Evolutionary conservation across 2,888 invertebrate genomes (phyloP).

Genomic region (Habrosyne pyritoides): DNA sequence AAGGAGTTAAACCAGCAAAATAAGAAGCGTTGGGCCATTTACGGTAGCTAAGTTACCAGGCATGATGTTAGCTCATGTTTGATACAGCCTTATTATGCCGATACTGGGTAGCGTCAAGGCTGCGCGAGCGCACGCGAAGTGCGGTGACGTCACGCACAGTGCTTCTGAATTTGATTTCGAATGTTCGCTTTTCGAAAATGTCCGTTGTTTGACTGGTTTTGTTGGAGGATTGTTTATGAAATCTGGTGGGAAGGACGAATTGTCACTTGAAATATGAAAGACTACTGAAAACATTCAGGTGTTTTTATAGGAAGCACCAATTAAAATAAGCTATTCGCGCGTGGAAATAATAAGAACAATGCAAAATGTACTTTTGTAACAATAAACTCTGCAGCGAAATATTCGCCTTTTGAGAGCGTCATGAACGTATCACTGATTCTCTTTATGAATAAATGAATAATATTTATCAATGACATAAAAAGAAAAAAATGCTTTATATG

Average conservation of each 20-base stretch:
- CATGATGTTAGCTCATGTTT: slow-evolving; percentile 20
- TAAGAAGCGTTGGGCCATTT: slow-evolving; percentile 23
- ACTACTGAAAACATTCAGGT: not conserved
- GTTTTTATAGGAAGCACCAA: not conserved
- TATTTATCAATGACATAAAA: no score
- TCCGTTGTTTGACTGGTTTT: not conserved
- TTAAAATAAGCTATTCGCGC: not conserved
- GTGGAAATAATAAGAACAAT: not conserved
- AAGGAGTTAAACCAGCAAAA: slow-evolving; percentile 22
- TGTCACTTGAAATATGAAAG: not conserved
- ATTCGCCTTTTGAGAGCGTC: not conserved
- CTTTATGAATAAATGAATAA: no score
- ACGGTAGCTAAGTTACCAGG: slow-evolving; percentile 18
- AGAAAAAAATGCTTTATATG: no score
- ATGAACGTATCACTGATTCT: not conserved
- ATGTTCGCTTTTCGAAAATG: slow-evolving; percentile 9
- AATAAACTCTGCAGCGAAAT: not conserved
- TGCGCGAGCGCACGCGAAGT: slow-evolving; percentile 41
- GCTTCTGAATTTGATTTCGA: slow-evolving; percentile 32
- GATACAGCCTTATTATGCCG: slow-evolving; percentile 40
- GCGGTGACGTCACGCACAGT: slow-evolving; percentile 39
- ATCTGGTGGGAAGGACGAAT: not conserved
- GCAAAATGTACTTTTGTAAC: not conserved
- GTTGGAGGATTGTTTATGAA: not conserved
- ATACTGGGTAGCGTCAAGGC: slow-evolving; percentile 38